These are phyloP conservation scores for Trachops cirrhosus DNA, from an alignment of 2,797 vertebrate species.

Conservation along the genomic window DNA sequence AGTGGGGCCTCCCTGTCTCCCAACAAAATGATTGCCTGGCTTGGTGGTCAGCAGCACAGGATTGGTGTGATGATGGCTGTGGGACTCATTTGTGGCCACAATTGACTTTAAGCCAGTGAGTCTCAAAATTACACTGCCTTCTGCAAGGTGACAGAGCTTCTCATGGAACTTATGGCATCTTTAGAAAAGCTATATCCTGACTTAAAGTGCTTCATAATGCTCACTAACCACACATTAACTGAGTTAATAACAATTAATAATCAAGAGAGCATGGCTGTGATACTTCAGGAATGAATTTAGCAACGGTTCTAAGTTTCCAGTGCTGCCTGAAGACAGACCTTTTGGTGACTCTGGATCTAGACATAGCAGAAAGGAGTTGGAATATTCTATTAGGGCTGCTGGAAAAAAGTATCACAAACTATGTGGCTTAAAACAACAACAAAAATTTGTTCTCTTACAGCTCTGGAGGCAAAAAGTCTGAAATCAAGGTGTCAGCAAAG, in stretches of 20 bases:
- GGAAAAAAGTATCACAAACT: background rate
- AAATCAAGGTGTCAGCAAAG: background rate
- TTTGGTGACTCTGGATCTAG: background rate
- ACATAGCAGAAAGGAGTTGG: background rate
- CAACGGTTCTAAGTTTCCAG: background rate
- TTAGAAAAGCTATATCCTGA: background rate
- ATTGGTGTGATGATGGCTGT: too few relatives aligned
- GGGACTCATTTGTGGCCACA: background rate
- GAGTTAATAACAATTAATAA: background rate
- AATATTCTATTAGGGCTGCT: background rate
- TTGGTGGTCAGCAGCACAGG: background rate
- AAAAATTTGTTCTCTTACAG: background rate
- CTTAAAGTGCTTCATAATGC: background rate
- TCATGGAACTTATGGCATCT: background rate
- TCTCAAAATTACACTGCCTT: background rate
- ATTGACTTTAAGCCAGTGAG: background rate
- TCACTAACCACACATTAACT: fast-evolving
- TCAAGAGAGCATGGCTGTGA: background rate
- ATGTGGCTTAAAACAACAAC: background rate
- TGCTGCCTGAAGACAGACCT: background rate
- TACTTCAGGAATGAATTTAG: background rate
- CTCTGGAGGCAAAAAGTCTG: background rate
- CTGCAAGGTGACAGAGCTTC: background rate
- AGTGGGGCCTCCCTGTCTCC: fast-evolving
- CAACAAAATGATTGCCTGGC: background rate